Evolutionary conservation across 2,888 invertebrate genomes (phyloP).

Genomic region (Drosophila affinis): DNA sequence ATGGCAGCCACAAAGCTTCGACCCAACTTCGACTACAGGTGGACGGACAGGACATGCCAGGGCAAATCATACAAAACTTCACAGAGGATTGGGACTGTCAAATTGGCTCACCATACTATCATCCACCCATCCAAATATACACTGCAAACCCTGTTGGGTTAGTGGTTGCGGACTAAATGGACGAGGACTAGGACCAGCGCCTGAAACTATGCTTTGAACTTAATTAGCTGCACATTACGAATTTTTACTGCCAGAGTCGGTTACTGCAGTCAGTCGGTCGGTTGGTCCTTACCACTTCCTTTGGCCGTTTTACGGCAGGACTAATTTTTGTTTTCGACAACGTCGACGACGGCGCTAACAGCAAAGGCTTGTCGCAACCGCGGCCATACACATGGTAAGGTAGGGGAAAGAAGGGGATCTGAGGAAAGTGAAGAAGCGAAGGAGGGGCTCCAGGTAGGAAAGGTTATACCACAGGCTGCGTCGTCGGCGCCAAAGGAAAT

Average conservation of each 20-base stretch:
- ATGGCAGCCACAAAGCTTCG: conserved; percentile 34
- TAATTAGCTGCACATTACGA: conserved; percentile 77
- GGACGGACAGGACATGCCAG: conserved; percentile 10
- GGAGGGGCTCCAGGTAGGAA: conserved; percentile 62
- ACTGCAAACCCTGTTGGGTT: conserved; percentile 3
- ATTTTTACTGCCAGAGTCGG: conserved; percentile 46
- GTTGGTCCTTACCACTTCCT: conserved; percentile 74
- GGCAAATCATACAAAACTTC: conserved; percentile 41
- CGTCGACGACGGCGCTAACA: conserved; percentile 35
- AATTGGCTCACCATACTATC: conserved; percentile 1
- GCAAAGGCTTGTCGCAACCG: conserved; percentile 56
- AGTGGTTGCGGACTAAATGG: conserved; percentile 22
- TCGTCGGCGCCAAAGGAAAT: conserved; percentile 67
- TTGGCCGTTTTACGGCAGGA: conserved; percentile 73
- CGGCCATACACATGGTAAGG: not conserved
- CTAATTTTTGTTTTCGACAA: conserved; percentile 79
- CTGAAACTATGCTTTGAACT: conserved; percentile 76
- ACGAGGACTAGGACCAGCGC: conserved; percentile 41
- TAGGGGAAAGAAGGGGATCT: not conserved
- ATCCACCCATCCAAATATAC: not conserved
- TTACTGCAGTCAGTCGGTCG: conserved; percentile 59
- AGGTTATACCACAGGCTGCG: conserved; percentile 68
- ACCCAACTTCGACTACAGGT: conserved; percentile 14
- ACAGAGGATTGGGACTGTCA: conserved; percentile 36
- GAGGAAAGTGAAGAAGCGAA: conserved; percentile 11